These are phyloP conservation scores for Diloba caeruleocephala DNA, from an alignment of 2,888 invertebrate genomes.

Conservation along the genomic window DNA sequence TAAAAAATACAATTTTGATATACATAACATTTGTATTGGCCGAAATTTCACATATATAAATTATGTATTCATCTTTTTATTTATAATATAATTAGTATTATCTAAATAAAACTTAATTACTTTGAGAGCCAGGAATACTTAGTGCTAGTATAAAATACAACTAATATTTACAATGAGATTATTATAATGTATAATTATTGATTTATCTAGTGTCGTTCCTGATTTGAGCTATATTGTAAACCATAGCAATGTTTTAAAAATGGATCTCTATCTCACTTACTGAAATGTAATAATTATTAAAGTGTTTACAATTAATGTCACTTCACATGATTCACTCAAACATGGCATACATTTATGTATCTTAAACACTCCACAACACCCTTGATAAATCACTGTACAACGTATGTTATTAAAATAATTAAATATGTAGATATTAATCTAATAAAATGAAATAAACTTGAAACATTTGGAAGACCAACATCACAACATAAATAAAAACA, in stretches of 20 bases:
- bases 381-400: slow-evolving; percentile 74
- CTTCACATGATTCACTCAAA: slow-evolving; percentile 59
- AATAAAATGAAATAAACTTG: slow-evolving; percentile 73
- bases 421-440: slow-evolving; percentile 77
- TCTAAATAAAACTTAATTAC: slow-evolving; percentile 86
- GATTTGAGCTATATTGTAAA: slow-evolving; percentile 84
- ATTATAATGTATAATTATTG: slow-evolving; percentile 78
- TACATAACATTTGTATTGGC: slow-evolving; percentile 86
- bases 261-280: slow-evolving; percentile 62
- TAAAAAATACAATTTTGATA: slow-evolving; percentile 88
- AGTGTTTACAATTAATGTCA: slow-evolving; percentile 58
- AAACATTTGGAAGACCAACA: slow-evolving; percentile 87
- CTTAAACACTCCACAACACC: slow-evolving; percentile 59
- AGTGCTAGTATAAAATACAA: slow-evolving; percentile 75
- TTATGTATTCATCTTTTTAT: slow-evolving; percentile 74
- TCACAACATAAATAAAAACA: slow-evolving; percentile 88
- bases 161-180: slow-evolving; percentile 88
- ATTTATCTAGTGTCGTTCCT: slow-evolving; percentile 86
- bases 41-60: slow-evolving; percentile 83
- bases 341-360: slow-evolving; percentile 68
- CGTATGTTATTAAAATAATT: slow-evolving; percentile 65
- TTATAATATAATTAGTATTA: slow-evolving; percentile 72
- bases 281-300: slow-evolving; percentile 49
- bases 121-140: slow-evolving; percentile 89
- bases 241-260: slow-evolving; percentile 62